phyloP scores from a whole-genome alignment of 2,113 vertebrate genomes.

The Ammospiza nelsoni region DNA sequence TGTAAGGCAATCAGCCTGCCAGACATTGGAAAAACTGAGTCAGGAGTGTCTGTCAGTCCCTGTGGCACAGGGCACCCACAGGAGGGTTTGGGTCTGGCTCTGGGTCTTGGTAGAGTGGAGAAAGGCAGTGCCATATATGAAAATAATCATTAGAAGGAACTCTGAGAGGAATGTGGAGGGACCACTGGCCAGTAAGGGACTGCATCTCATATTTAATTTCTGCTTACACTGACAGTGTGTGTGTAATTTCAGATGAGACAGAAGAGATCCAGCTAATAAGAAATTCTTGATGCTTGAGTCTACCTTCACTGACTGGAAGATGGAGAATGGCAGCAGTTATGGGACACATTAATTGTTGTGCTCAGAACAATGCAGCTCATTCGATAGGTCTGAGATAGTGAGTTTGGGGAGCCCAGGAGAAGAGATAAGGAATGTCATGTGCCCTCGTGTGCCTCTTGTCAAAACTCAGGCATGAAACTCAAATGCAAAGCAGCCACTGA shows the following conservation, averaged over 20 bases:
- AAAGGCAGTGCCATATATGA: neutral
- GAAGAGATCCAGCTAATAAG: neutral
- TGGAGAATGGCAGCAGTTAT: neutral
- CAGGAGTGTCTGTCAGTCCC: neutral
- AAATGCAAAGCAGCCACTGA: neutral
- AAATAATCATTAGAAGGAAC: neutral
- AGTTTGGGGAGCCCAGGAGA: neutral
- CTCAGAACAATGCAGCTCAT: neutral
- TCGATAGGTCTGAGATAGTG: neutral
- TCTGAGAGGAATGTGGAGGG: neutral
- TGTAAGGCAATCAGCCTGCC: neutral
- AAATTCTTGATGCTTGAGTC: neutral
- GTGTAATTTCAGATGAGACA: neutral
- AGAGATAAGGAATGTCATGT: neutral
- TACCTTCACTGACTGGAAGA: neutral
- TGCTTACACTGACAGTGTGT: neutral
- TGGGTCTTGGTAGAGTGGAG: neutral
- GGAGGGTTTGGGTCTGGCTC: neutral
- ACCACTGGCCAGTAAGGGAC: neutral
- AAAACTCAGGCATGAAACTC: neutral
- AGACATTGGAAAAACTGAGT: neutral
- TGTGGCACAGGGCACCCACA: fast-evolving
- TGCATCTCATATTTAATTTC: neutral
- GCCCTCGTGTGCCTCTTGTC: neutral
- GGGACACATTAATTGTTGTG: neutral